Evolutionary conservation across 2,888 invertebrate species (phyloP).

Genomic region (Sphaerophoria taeniata): DNA sequence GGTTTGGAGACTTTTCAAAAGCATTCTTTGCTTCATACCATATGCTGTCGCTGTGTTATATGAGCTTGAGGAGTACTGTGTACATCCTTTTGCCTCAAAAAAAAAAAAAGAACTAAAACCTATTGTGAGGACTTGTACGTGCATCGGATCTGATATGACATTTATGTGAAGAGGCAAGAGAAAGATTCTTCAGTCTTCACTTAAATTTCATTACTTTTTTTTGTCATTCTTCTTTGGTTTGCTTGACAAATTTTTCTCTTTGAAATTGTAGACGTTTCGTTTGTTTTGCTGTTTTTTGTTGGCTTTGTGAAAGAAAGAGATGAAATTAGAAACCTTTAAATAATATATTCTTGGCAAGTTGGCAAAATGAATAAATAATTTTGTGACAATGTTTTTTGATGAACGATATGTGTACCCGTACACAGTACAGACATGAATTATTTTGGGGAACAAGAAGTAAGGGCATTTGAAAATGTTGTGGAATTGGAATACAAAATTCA

Average conservation of each 20-base stretch:
- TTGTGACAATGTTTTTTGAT: background rate
- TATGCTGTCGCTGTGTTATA: too few relatives aligned
- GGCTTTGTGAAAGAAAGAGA: background rate
- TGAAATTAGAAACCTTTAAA: background rate
- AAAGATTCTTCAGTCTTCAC: slow-evolving; percentile 4
- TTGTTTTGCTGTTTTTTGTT: background rate
- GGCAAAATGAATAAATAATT: background rate
- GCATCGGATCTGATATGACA: slow-evolving; percentile 58
- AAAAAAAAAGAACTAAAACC: too few relatives aligned
- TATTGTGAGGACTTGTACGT: slow-evolving; percentile 50
- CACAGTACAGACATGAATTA: too few relatives aligned
- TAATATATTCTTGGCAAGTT: background rate
- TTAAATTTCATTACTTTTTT: background rate
- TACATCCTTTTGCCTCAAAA: slow-evolving; percentile 37
- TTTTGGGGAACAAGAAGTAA: too few relatives aligned
- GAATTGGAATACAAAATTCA: too few relatives aligned
- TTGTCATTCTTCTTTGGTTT: background rate
- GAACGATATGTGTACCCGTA: too few relatives aligned
- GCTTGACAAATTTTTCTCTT: slow-evolving; percentile 3
- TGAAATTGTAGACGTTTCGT: slow-evolving; percentile 14
- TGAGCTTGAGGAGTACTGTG: background rate
- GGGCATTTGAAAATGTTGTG: too few relatives aligned
- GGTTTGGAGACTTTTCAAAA: background rate
- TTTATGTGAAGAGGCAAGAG: slow-evolving; percentile 27
- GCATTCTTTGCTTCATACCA: slow-evolving; percentile 19